Conservation (phyloP, 1,140 invertebrate genomes). For the Drosophila nikananu region DNA sequence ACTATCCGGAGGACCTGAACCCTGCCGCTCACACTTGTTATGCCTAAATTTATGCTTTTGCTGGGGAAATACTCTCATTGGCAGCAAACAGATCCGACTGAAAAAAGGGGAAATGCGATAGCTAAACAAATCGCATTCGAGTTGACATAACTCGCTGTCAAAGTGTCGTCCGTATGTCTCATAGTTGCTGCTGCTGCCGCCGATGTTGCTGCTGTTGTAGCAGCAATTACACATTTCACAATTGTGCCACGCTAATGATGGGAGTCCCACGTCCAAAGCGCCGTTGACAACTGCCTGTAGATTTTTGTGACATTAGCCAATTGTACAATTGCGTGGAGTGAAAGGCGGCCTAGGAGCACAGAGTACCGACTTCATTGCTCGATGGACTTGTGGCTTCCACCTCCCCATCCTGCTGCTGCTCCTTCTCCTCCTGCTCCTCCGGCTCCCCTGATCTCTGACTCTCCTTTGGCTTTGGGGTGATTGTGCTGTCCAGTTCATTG, state of each 20-base stretch:
- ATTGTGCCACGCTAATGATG: constrained; percentile 83
- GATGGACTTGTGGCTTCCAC: constrained; percentile 16
- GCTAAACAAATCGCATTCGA: constrained; percentile 80
- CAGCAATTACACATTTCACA: constrained; percentile 83
- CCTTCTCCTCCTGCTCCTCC: neutral
- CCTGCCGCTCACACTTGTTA: constrained; percentile 22
- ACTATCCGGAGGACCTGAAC: no score
- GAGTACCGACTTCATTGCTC: constrained; percentile 46
- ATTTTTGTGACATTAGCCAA: constrained; percentile 80
- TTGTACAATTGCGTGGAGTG: constrained; percentile 80
- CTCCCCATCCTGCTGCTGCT: constrained; percentile 2
- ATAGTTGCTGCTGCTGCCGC: constrained; percentile 56
- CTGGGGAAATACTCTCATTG: constrained; percentile 58
- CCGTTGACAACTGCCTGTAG: constrained; percentile 78
- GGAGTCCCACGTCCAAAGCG: constrained; percentile 77
- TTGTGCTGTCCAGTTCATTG: constrained; percentile 80
- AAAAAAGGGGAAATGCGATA: constrained; percentile 37
- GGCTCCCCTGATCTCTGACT: constrained; percentile 26
- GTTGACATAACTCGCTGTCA: constrained; percentile 81
- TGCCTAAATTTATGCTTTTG: constrained; percentile 63
- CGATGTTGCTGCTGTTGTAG: constrained; percentile 52
- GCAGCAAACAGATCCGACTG: constrained; percentile 43
- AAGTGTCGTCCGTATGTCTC: constrained; percentile 80
- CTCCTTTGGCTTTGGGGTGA: constrained; percentile 63
- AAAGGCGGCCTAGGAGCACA: constrained; percentile 67